These are phyloP conservation scores for Acrobasis suavella DNA, from an alignment of 2,888 invertebrate genomes.

Conservation along the genomic window DNA sequence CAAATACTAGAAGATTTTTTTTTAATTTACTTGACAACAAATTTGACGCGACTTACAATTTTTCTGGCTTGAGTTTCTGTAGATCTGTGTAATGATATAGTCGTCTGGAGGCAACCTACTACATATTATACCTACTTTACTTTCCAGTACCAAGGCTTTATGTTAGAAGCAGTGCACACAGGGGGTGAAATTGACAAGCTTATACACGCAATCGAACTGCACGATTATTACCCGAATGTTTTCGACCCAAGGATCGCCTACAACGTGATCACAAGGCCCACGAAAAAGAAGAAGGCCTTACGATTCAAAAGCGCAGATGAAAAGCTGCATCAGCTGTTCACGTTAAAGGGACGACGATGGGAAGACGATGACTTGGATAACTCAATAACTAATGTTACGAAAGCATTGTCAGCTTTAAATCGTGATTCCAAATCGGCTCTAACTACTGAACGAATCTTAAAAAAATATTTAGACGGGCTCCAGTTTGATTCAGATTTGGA, in stretches of 20 bases:
- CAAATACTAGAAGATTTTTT: too few relatives aligned
- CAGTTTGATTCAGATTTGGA: constrained; percentile 9
- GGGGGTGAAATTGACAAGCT: constrained; percentile 31
- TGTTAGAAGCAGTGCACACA: constrained; percentile 23
- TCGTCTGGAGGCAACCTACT: too few relatives aligned
- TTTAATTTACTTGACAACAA: too few relatives aligned
- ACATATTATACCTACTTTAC: not conserved
- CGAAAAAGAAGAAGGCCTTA: not conserved
- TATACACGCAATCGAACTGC: constrained; percentile 28
- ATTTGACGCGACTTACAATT: too few relatives aligned
- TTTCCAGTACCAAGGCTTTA: constrained; percentile 10
- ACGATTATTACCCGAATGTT: constrained; percentile 17
- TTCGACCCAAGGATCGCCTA: not conserved
- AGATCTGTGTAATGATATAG: too few relatives aligned
- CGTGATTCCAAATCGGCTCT: not conserved
- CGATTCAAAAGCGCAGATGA: not conserved
- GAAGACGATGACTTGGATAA: not conserved
- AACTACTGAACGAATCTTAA: not conserved
- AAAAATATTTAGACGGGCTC: not conserved
- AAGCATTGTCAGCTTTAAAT: too few relatives aligned
- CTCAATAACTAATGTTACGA: too few relatives aligned
- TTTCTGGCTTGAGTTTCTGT: too few relatives aligned
- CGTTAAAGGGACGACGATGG: not conserved
- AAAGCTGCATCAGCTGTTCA: not conserved
- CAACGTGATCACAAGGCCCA: constrained; percentile 9